phyloP scores from a whole-genome alignment of 2,113 vertebrate genomes.

The Bothrops jararaca region DNA sequence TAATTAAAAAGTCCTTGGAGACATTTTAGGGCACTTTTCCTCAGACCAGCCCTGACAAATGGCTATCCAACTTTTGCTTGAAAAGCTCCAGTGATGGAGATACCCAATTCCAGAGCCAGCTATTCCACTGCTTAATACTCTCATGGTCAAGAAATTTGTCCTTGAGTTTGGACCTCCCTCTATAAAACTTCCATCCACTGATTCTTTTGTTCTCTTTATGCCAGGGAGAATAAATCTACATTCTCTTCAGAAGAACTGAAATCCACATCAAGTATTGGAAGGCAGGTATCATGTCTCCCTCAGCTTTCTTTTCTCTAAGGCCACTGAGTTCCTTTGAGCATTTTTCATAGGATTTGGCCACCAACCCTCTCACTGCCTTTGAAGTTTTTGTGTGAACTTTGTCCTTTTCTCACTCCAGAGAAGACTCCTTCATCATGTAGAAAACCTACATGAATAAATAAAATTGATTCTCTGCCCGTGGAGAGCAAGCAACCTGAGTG shows the following conservation, averaged over 20 bases:
- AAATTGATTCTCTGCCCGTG: neutral
- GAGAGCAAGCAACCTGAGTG: neutral
- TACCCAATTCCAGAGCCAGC: neutral
- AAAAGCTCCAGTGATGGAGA: neutral
- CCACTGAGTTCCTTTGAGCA: neutral
- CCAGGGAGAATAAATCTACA: neutral
- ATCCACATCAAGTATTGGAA: neutral
- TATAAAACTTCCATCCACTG: neutral
- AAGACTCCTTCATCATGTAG: too few relatives aligned
- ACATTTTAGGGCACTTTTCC: neutral
- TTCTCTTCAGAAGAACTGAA: neutral
- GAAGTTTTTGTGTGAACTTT: neutral
- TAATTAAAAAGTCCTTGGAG: neutral
- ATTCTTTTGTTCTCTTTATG: neutral
- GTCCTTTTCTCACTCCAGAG: neutral
- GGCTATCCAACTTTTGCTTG: neutral
- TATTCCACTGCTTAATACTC: neutral
- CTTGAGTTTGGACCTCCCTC: neutral
- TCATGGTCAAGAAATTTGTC: neutral
- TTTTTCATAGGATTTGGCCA: neutral
- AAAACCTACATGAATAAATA: neutral
- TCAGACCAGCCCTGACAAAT: neutral
- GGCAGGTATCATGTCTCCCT: neutral
- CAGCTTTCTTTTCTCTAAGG: neutral
- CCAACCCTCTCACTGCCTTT: neutral